phyloP scores from a whole-genome alignment of 92 coral and sea anemone species.

The Nematostella vectensis region DNA sequence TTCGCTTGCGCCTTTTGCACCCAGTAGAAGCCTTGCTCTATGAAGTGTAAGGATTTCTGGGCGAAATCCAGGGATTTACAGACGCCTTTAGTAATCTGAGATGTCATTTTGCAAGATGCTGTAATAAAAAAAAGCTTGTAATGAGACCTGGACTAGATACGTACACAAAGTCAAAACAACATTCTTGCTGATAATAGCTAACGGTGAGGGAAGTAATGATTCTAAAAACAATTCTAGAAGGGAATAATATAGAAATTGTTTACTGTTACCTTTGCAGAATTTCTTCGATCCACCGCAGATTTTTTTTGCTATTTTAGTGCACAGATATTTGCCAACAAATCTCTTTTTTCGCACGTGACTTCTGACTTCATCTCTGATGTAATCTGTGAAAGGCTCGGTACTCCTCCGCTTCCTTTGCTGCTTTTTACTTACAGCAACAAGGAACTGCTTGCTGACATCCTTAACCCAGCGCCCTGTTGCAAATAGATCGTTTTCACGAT shows the following conservation, averaged over 20 bases:
- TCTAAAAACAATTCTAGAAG: too few relatives aligned
- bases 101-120: conserved; percentile 45
- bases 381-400: conserved; percentile 16
- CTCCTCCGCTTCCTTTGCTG: conserved; percentile 24
- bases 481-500: too few relatives aligned
- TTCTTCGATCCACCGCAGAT: conserved; percentile 26
- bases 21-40: conserved; percentile 57
- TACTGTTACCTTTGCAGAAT: conserved; percentile 42
- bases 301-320: conserved; percentile 29
- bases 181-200: not conserved
- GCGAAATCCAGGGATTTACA: conserved; percentile 63
- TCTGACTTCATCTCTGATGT: conserved; percentile 15
- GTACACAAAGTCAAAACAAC: not conserved
- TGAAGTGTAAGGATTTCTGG: conserved; percentile 29
- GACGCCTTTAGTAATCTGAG: conserved; percentile 59
- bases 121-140: too few relatives aligned
- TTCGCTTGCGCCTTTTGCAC: conserved; percentile 37
- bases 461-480: too few relatives aligned
- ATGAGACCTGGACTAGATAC: too few relatives aligned
- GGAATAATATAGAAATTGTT: not conserved
- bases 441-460: too few relatives aligned
- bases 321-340: conserved; percentile 38
- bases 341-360: conserved; percentile 35
- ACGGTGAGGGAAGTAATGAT: not conserved
- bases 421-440: too few relatives aligned